Conservation (phyloP, 2,113 vertebrate genomes). For the Rhizomys pruinosus region DNA sequence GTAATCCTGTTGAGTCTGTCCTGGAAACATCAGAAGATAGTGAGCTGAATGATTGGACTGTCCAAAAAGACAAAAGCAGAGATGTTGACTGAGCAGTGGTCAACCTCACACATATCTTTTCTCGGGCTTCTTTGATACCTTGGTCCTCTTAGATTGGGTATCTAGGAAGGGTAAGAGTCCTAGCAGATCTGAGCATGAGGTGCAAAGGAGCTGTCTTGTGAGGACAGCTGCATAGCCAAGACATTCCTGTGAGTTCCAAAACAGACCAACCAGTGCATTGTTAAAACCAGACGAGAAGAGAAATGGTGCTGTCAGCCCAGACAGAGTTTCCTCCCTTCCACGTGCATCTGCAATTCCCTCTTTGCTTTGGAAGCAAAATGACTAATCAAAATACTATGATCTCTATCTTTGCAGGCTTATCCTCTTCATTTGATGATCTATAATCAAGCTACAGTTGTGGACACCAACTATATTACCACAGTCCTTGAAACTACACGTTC, state of each 20-base stretch:
- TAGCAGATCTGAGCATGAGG: not conserved
- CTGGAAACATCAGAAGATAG: not conserved
- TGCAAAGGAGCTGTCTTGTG: not conserved
- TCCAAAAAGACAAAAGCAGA: not conserved
- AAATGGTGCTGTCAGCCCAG: not conserved
- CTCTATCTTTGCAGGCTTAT: constrained; percentile 24
- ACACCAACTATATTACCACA: not conserved
- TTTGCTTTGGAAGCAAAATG: constrained; percentile 43
- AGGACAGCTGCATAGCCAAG: not conserved
- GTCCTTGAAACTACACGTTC: constrained; percentile 39
- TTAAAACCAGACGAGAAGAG: not conserved
- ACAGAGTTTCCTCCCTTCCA: not conserved
- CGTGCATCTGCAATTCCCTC: not conserved
- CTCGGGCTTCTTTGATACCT: not conserved
- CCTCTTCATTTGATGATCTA: constrained; percentile 1
- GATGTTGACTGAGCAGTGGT: too few species aligned
- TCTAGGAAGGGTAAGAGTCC: not conserved
- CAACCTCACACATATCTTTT: not conserved
- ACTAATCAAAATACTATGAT: not conserved
- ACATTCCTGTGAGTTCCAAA: not conserved
- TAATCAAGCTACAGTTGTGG: constrained; percentile 24
- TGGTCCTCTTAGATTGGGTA: not conserved
- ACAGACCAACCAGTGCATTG: not conserved
- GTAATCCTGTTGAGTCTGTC: not conserved
- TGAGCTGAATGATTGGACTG: not conserved